These are phyloP conservation scores for Laterallus jamaicensis DNA, from an alignment of 2,113 vertebrate species.

Conservation along the genomic window DNA sequence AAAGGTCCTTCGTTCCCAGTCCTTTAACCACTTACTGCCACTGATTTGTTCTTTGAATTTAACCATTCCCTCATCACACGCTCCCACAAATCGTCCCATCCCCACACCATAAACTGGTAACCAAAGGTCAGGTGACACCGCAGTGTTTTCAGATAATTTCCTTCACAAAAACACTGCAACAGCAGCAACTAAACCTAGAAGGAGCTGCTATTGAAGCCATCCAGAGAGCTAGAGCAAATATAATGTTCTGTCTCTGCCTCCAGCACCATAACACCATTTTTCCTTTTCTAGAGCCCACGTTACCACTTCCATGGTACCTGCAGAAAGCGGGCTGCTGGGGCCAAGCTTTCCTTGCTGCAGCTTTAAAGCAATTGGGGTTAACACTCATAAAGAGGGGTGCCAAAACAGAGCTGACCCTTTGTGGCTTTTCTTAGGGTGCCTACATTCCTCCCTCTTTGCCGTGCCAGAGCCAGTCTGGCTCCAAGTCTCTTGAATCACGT, in stretches of 20 bases:
- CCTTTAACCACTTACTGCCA: background rate
- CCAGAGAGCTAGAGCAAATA: background rate
- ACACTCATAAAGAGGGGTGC: background rate
- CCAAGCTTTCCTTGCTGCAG: too few relatives aligned
- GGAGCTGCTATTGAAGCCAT: background rate
- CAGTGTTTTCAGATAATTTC: background rate
- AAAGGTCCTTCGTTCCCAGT: background rate
- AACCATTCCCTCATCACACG: background rate
- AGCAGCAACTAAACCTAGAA: background rate
- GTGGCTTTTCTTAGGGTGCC: background rate
- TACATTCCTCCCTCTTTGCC: background rate
- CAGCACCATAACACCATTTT: accelerated
- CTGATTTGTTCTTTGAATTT: background rate
- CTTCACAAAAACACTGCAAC: background rate
- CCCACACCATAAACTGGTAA: background rate
- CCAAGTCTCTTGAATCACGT: background rate
- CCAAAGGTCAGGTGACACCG: accelerated
- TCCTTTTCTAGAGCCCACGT: accelerated
- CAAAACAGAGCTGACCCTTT: accelerated
- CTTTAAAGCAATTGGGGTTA: background rate
- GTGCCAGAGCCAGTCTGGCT: background rate
- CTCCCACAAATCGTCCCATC: too few relatives aligned
- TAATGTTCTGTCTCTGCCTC: background rate
- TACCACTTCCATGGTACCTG: accelerated
- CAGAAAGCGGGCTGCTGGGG: too few relatives aligned